Conservation (phyloP, 2,113 vertebrate species). For the Phyllostomus discolor region DNA sequence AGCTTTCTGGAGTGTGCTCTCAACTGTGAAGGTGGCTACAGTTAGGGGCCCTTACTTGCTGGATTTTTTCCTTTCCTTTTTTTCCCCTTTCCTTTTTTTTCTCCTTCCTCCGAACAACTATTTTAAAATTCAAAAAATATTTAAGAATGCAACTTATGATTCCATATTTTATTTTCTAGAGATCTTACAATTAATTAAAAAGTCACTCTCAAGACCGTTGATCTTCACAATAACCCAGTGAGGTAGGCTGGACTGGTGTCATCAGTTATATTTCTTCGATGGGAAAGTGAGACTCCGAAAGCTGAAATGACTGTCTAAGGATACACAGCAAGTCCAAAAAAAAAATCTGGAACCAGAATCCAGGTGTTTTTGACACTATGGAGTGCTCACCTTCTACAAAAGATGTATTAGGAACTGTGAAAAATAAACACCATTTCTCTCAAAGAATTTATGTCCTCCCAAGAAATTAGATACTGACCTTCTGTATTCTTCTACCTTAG, state of each 20-base stretch:
- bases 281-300: not conserved
- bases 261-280: not conserved
- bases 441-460: not conserved
- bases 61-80: not conserved
- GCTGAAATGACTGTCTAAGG: not conserved
- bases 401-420: not conserved
- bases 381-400: not conserved
- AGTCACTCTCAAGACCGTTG: not conserved
- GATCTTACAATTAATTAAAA: not conserved
- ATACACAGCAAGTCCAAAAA: not conserved
- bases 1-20: not conserved
- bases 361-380: not conserved
- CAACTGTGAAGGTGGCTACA: not conserved
- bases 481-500: not conserved
- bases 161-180: conserved; percentile 14
- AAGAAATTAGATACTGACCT: not conserved
- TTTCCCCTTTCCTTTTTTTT: no score
- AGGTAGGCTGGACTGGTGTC: not conserved
- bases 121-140: not conserved
- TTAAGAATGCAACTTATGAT: not conserved
- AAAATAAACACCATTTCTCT: not conserved
- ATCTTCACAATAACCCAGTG: not conserved
- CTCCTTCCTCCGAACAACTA: not conserved
- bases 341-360: not conserved
- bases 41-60: not conserved